Conservation (phyloP, 1,140 invertebrate species). For the Bombus affinis region DNA sequence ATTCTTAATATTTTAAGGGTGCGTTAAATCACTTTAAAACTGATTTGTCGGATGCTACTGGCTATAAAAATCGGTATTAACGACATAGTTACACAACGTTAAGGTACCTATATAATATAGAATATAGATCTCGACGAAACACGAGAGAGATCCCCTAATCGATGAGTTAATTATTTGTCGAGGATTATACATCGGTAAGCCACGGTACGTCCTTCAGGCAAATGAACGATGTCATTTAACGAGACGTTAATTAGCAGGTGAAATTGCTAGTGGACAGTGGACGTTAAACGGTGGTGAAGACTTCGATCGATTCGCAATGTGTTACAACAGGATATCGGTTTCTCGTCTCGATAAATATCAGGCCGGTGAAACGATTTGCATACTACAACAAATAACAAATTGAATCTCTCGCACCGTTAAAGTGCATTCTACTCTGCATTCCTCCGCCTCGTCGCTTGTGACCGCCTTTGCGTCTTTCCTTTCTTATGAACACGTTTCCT, state of each 20-base stretch:
- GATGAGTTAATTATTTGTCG: slow-evolving; percentile 51
- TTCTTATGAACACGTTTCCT: slow-evolving; percentile 16
- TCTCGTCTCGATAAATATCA: slow-evolving; percentile 33
- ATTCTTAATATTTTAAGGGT: too few relatives aligned
- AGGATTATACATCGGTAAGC: slow-evolving; percentile 27
- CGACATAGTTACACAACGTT: neutral
- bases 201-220: slow-evolving; percentile 5
- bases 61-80: neutral
- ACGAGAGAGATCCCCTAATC: slow-evolving; percentile 2
- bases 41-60: too few relatives aligned
- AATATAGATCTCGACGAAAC: neutral
- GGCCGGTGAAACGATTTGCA: slow-evolving; percentile 37
- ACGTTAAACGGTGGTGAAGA: neutral
- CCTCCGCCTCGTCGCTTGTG: neutral
- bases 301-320: slow-evolving; percentile 50
- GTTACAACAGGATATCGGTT: slow-evolving; percentile 53
- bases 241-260: slow-evolving; percentile 51
- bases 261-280: slow-evolving; percentile 34
- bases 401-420: slow-evolving; percentile 53
- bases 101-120: neutral
- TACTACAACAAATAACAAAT: slow-evolving; percentile 45
- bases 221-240: slow-evolving; percentile 43
- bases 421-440: slow-evolving; percentile 16
- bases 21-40: too few relatives aligned
- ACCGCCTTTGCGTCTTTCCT: neutral